Base-by-base conservation (phyloP, 2,797 vertebrate species). In the Scolopax bukidnonensis region DNA sequence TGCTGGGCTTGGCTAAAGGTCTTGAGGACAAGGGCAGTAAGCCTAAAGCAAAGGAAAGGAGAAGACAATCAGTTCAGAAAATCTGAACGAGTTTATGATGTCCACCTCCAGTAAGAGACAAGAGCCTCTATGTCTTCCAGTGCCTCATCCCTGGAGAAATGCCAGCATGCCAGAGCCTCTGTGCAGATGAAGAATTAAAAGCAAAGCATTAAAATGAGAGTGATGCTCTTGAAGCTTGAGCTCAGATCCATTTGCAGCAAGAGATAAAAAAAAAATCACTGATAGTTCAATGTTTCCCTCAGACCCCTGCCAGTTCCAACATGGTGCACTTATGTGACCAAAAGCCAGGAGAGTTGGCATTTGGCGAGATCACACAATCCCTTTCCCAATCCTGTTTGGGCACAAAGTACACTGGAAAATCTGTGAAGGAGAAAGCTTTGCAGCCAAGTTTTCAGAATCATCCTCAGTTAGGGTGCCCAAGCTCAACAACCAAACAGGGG, bases 1-100 rank as follows among this genome's bases (percentile, higher is more conserved):
- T 97, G 64, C 33, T 10, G 97, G 7, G 98, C 98, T 53, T 98
- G 98, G 33, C 95, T 97, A 23, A 99, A 99, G 27, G 98, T 98
- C 96, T 99, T 99, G 97, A 99, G 98, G 91, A 99, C 99, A 83
- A 99, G 99, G 5, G 98, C 96, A 23, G 99, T 99, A 90, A 99
- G 91, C 99, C 99, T 99, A 82, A n/a, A 84, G 11, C 14, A 67
- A 85, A 90, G 59, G 23, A 73, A 82, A 32, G 41, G 63, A 95
- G 61, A 79, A 54, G 69, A 73, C 84, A 84, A 92, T 18, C 5
- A 3, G 65, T 47, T 47, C 45, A 47, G 45, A 47, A 47, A 47
- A 47, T 71, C 5, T 41, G 60, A 89, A 77, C 6, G 28, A 68
- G 41, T 54, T 12, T 36, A 28, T 63, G 70, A 67, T 68, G 9